Percentiles rank a stretch among this genome's conserved stretches.
phyloP scores from a whole-genome alignment of 2,888 invertebrate species.

The Drosophila putrida region DNA sequence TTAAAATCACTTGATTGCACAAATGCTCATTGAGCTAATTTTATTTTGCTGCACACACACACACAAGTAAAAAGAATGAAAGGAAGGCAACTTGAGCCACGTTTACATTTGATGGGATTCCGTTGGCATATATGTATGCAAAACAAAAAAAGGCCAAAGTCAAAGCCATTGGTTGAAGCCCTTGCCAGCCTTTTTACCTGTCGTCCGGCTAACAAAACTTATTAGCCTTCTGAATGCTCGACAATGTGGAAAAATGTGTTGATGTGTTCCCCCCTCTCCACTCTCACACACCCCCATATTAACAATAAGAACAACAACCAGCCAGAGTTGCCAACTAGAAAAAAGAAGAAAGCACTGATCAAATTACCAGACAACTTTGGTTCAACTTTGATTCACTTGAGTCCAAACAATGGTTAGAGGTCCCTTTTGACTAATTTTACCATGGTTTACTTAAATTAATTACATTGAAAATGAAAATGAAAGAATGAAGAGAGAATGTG shows the following conservation, averaged over 20 bases:
- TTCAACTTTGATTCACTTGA: constrained; percentile 73
- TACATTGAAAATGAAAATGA: constrained; percentile 22
- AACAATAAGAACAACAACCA: background rate
- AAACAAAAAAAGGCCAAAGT: constrained; percentile 28
- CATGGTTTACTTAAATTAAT: constrained; percentile 45
- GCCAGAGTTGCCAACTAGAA: constrained; percentile 6
- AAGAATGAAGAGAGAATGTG: background rate
- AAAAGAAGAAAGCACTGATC: constrained; percentile 42
- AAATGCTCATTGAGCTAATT: constrained; percentile 84
- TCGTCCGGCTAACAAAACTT: constrained; percentile 42
- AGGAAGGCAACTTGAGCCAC: constrained; percentile 64
- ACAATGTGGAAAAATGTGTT: constrained; percentile 62
- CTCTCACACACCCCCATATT: background rate
- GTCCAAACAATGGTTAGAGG: constrained; percentile 32
- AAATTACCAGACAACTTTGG: constrained; percentile 69
- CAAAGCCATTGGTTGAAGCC: constrained; percentile 53
- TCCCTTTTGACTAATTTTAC: constrained; percentile 35
- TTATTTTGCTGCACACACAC: constrained; percentile 64
- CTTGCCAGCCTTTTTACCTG: constrained; percentile 19
- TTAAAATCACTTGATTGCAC: constrained; percentile 83
- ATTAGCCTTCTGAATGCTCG: constrained; percentile 61
- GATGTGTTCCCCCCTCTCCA: background rate
- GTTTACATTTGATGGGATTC: constrained; percentile 77
- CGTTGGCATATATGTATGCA: constrained; percentile 59
- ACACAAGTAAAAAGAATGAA: background rate